A percentile compares a stretch with the other conserved stretches of the same genome.
These are phyloP conservation scores for Nymphalis io DNA, from an alignment of 1,140 invertebrate species.

Conservation along the genomic window DNA sequence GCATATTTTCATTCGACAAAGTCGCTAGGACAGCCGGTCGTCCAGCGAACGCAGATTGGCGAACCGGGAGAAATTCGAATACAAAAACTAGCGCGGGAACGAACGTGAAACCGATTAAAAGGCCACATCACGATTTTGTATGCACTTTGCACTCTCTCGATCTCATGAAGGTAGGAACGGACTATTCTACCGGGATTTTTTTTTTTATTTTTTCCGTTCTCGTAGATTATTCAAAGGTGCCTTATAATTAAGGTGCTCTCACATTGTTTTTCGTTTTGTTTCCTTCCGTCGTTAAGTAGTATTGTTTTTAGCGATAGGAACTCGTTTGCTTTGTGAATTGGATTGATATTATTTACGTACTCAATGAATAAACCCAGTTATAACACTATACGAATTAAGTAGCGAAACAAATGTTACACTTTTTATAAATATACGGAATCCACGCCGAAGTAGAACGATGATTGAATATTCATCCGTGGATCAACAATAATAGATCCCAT, in stretches of 20 bases:
- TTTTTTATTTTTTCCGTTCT: constrained; percentile 53
- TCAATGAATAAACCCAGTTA: constrained; percentile 41
- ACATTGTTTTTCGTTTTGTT: constrained; percentile 32
- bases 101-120: constrained; percentile 80
- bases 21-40: constrained; percentile 45
- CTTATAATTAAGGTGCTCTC: constrained; percentile 67
- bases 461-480: constrained; percentile 79
- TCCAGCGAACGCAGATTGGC: constrained; percentile 66
- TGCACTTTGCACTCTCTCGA: constrained; percentile 79
- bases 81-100: constrained; percentile 77
- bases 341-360: constrained; percentile 12
- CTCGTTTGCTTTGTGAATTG: constrained; percentile 27
- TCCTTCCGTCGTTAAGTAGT: constrained; percentile 22
- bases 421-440: constrained; percentile 54
- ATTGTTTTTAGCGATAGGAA: constrained; percentile 28
- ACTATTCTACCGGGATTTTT: constrained; percentile 59
- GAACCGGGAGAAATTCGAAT: constrained; percentile 73
- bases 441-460: constrained; percentile 63
- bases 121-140: constrained; percentile 80
- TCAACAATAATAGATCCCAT: constrained; percentile 79
- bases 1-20: constrained; percentile 48
- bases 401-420: constrained; percentile 54
- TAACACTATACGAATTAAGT: constrained; percentile 35
- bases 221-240: constrained; percentile 64
- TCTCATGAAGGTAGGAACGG: constrained; percentile 58